phyloP scores from a whole-genome alignment of 1,140 invertebrate species.

The Vanessa tameamea region DNA sequence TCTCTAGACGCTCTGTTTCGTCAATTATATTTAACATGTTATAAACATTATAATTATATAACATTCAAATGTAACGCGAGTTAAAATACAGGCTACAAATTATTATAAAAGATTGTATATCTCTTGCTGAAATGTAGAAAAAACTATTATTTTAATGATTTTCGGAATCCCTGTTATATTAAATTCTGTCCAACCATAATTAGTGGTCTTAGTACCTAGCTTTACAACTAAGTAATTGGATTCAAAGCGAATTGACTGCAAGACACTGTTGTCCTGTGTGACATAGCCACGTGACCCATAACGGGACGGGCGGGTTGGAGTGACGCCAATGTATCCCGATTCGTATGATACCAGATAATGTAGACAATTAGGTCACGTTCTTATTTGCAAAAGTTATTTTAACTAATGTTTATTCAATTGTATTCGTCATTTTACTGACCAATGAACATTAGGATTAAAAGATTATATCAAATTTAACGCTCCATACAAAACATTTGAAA shows the following conservation, averaged over 20 bases:
- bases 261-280: constrained; percentile 24
- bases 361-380: constrained; percentile 25
- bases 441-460: too few relatives aligned
- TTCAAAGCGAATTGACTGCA: constrained; percentile 30
- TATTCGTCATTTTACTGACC: not conserved
- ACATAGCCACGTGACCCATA: constrained; percentile 27
- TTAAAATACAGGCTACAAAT: too few relatives aligned
- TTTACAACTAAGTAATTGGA: constrained; percentile 30
- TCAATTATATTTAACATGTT: too few relatives aligned
- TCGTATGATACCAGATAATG: constrained; percentile 27
- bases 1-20: too few relatives aligned
- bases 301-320: constrained; percentile 20
- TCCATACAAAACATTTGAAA: too few relatives aligned
- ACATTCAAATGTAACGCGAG: too few relatives aligned
- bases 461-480: too few relatives aligned
- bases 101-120: too few relatives aligned
- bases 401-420: not conserved
- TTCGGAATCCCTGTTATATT: too few relatives aligned
- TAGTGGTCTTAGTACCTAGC: not conserved
- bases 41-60: too few relatives aligned
- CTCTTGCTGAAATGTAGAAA: too few relatives aligned
- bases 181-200: not conserved
- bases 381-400: constrained; percentile 13
- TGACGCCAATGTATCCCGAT: constrained; percentile 19
- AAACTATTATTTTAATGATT: too few relatives aligned